Conservation (phyloP, 2,888 invertebrate species). For the Melieria picta region DNA sequence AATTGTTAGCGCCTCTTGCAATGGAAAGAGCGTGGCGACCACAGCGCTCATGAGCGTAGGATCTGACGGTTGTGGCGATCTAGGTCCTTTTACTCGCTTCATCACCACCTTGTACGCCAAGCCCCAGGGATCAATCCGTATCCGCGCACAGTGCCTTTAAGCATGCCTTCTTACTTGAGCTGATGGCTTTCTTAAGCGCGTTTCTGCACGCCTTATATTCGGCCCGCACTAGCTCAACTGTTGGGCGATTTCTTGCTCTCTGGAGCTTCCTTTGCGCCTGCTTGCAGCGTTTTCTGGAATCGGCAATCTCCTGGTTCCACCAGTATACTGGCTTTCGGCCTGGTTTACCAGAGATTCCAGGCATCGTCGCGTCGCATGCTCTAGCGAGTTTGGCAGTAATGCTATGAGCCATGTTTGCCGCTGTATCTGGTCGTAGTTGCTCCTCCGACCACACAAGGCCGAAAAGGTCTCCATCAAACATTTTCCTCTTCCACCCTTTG, state of each 20-base stretch:
- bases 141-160: background rate
- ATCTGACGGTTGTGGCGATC: background rate
- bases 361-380: constrained; percentile 6
- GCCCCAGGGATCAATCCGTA: constrained; percentile 3
- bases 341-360: background rate
- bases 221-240: background rate
- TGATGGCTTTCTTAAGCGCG: background rate
- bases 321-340: constrained; percentile 5
- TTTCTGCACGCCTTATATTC: background rate
- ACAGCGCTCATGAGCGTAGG: background rate
- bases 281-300: background rate
- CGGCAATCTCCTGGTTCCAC: background rate
- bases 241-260: no score
- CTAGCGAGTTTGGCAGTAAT: no score
- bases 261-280: no score
- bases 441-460: no score
- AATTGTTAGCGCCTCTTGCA: background rate
- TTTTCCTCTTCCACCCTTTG: no score
- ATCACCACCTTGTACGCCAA: background rate
- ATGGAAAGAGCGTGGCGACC: background rate
- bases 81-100: background rate
- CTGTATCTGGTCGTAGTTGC: no score
- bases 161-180: background rate
- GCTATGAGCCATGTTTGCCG: no score
- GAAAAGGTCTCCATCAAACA: no score